Evolutionary conservation across 2,888 invertebrate species (phyloP).

Genomic region (Cryptophagus acutangulus): DNA sequence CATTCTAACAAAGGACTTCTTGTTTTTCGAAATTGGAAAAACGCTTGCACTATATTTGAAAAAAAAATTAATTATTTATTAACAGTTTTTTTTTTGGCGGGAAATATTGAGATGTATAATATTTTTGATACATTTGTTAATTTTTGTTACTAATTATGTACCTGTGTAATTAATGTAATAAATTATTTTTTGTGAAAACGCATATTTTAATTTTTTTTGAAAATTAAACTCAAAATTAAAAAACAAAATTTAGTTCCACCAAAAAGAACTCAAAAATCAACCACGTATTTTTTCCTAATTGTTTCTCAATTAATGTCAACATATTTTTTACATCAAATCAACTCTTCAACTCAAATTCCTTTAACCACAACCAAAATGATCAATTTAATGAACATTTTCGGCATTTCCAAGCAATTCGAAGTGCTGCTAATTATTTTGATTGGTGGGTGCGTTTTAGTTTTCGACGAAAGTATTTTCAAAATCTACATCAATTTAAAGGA

Average conservation of each 20-base stretch:
- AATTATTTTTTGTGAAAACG: neutral
- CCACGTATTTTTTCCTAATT: too few species aligned
- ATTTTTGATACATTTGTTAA: neutral
- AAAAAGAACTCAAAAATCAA: too few species aligned
- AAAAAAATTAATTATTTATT: too few species aligned
- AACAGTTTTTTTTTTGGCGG: neutral
- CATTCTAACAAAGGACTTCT: too few species aligned
- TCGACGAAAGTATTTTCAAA: slow-evolving; percentile 55
- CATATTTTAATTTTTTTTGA: too few species aligned
- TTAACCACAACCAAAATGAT: too few species aligned
- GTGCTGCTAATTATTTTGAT: slow-evolving; percentile 52
- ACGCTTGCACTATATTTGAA: too few species aligned
- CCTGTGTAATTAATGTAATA: neutral
- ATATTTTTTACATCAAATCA: neutral
- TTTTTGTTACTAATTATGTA: slow-evolving; percentile 1
- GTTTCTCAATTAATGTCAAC: slow-evolving; percentile 3
- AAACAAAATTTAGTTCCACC: too few species aligned
- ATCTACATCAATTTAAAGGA: slow-evolving; percentile 54
- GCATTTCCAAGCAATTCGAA: slow-evolving; percentile 52
- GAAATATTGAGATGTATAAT: neutral
- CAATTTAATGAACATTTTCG: too few species aligned
- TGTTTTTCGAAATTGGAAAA: too few species aligned
- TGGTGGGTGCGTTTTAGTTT: slow-evolving; percentile 51
- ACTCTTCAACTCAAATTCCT: too few species aligned
- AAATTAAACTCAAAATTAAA: too few species aligned